Evolutionary conservation across 1,140 invertebrate genomes (phyloP), one percentile per base, ranked within the genome.

Genomic region (Trachelipus rathkii): DNA sequence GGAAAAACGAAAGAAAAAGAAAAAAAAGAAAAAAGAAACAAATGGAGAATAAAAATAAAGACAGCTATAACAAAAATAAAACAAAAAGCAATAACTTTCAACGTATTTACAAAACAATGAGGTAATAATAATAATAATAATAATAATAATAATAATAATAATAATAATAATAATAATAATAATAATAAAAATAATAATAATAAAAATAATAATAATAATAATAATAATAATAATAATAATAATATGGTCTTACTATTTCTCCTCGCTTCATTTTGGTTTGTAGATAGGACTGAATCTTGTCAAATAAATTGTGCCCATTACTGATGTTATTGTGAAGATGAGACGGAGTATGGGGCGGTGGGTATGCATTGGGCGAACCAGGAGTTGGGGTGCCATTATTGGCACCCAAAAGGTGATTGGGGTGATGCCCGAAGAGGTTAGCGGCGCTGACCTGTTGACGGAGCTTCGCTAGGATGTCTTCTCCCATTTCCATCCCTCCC

Each of bases 401-500:
- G 44, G 74, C 60, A 67, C 23, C 68, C 68, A 46, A 46, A 33
- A 15, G 50, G 23, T 74, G 71, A 45, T 72, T 21, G 33, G 71
- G 19, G 11, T 33, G 44, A n/a, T 74, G 72, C 24, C 46, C 73
- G 71, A 79, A 76, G 71, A 79, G 68, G 2, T 74, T 76, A 9
- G 78, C 78, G 8, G 78, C 78, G 19, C 72, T 75, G 3, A 81
- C 79, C 73, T 81, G 79, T 46, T 81, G 79, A 11, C 79, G 79
- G 19, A 81, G 77, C 69, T 81, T 81, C 8, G 77, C 79, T n/a
- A 81, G 73, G 21, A 81, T 81, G 66, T 81, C 79, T 60, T 81
- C 79, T 13, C 79, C 79, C 13, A 50, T 24, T 13, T 71, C 24
- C 9, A 50, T n/a, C 8, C 68, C 67, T 1, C 44, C 75, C 5